A percentile compares a stretch with the other conserved stretches of the same genome.
Evolutionary conservation across 2,797 vertebrate genomes (phyloP).

Genomic region (Poeciliopsis presidionis): DNA sequence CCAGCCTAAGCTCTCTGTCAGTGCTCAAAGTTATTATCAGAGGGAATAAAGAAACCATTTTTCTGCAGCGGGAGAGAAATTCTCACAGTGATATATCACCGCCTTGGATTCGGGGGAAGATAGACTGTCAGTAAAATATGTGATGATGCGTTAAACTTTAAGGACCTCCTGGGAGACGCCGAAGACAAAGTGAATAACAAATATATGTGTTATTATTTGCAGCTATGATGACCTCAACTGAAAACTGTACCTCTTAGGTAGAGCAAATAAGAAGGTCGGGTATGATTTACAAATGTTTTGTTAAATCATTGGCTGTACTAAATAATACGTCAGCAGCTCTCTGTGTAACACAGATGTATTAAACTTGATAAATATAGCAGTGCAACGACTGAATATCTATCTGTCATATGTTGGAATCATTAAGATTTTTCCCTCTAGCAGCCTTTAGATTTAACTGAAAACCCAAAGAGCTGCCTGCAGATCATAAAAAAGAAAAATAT

Average conservation of each 20-base stretch:
- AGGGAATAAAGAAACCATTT: constrained; percentile 61
- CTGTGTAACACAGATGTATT: background rate
- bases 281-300: constrained; percentile 19
- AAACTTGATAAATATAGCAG: constrained; percentile 2
- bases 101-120: constrained; percentile 49
- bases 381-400: constrained; percentile 4
- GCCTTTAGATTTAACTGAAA: background rate
- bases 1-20: constrained; percentile 47
- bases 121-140: constrained; percentile 63
- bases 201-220: constrained; percentile 35
- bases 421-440: background rate
- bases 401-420: constrained; percentile 22
- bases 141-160: constrained; percentile 58
- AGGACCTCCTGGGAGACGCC: constrained; percentile 45
- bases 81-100: constrained; percentile 62
- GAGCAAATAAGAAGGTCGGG: constrained; percentile 16
- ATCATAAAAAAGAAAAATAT: constrained; percentile 6
- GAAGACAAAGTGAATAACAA: constrained; percentile 48
- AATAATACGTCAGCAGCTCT: constrained; percentile 2
- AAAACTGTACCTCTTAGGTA: constrained; percentile 37
- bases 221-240: constrained; percentile 43
- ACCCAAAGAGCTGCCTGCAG: background rate
- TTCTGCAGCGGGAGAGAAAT: constrained; percentile 45
- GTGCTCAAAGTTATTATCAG: constrained; percentile 62
- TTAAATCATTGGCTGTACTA: constrained; percentile 21